These are phyloP conservation scores for Alloplasta piceator DNA, from an alignment of 2,888 invertebrate genomes.

Conservation along the genomic window DNA sequence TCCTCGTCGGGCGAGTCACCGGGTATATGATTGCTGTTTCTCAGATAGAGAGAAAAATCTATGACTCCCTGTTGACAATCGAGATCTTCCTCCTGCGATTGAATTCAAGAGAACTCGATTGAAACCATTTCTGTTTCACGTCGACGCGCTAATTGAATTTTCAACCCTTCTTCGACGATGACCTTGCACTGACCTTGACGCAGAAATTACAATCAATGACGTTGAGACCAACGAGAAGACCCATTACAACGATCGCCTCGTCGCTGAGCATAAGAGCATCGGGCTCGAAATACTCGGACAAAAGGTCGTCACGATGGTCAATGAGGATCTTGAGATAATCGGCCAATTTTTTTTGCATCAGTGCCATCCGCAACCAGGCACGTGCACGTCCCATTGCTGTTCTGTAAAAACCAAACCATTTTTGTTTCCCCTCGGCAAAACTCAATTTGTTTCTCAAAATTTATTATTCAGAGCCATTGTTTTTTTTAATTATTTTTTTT, in stretches of 20 bases:
- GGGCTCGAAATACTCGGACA: constrained; percentile 97
- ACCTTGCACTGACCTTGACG: constrained; percentile 90
- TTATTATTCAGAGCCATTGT: no score
- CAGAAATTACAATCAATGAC: constrained; percentile 99
- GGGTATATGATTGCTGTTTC: constrained; percentile 88
- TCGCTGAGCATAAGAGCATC: constrained; percentile 98
- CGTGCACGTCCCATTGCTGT: constrained; percentile 96
- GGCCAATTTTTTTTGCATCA: constrained; percentile 99
- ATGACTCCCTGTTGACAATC: constrained; percentile 98
- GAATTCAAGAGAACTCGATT: constrained; percentile 37
- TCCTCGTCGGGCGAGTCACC: constrained; percentile 85
- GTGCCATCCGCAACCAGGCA: constrained; percentile 96
- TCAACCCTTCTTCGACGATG: no score
- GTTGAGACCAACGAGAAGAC: constrained; percentile 97
- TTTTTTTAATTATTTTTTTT: background rate
- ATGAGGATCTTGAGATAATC: constrained; percentile 97
- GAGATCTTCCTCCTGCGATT: constrained; percentile 92
- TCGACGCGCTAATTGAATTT: constrained; percentile 37
- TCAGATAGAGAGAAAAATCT: constrained; percentile 96
- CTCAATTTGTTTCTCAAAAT: no score
- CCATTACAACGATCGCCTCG: constrained; percentile 96
- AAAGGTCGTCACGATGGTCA: constrained; percentile 94
- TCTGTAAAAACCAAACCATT: constrained; percentile 82
- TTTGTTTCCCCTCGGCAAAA: constrained; percentile 95
- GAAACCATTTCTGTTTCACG: no score